phyloP scores from a whole-genome alignment of 1,140 invertebrate species.

The Drosophila pallidifrons region DNA sequence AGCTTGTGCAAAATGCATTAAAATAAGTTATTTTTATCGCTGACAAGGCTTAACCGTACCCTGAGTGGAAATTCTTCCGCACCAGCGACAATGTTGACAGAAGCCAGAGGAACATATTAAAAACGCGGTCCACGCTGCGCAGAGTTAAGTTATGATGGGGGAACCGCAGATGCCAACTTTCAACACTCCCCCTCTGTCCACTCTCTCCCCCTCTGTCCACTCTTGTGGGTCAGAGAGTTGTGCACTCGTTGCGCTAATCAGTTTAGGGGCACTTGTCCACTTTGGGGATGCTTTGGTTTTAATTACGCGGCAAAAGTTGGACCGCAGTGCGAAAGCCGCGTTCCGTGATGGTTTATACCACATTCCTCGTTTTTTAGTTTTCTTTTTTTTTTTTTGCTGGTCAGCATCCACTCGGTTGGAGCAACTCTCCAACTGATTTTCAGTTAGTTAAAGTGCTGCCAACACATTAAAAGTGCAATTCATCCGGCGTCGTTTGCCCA shows the following conservation, averaged over 20 bases:
- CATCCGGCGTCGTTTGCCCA: constrained; percentile 73
- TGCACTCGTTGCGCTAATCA: constrained; percentile 71
- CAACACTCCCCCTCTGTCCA: not conserved
- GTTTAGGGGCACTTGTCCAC: constrained; percentile 79
- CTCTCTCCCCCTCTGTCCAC: too few species aligned
- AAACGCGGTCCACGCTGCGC: constrained; percentile 19
- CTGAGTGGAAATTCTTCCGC: not conserved
- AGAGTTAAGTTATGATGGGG: constrained; percentile 22
- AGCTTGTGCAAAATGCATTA: not conserved
- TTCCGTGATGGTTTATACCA: constrained; percentile 1
- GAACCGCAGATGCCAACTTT: not conserved
- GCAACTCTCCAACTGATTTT: constrained; percentile 45
- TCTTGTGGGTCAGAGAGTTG: not conserved
- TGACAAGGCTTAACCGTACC: not conserved
- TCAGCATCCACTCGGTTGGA: constrained; percentile 5
- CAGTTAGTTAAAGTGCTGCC: constrained; percentile 80
- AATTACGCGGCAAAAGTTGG: constrained; percentile 80
- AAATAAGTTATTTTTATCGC: constrained; percentile 11
- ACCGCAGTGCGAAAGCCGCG: constrained; percentile 44
- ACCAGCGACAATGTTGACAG: constrained; percentile 29
- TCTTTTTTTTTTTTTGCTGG: constrained; percentile 5
- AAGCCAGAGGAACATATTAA: constrained; percentile 34
- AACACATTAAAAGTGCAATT: constrained; percentile 82
- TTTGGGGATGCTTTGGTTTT: constrained; percentile 81
- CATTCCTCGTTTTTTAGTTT: too few species aligned